These are phyloP conservation scores for Hyles vespertilio DNA, from an alignment of 1,140 invertebrate species.

Conservation along the genomic window DNA sequence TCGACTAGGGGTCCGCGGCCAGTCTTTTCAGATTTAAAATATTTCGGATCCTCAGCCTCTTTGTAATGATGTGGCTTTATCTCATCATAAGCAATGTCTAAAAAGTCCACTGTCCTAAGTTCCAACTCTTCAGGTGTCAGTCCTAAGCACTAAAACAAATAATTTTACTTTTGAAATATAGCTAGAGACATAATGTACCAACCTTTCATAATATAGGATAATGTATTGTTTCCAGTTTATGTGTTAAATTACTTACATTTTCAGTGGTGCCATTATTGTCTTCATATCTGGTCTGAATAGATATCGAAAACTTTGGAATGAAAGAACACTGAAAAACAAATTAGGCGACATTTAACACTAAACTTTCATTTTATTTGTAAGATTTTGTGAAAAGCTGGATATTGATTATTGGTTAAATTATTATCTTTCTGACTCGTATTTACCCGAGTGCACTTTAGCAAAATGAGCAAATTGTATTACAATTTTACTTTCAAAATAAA, in stretches of 20 bases:
- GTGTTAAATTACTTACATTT: constrained; percentile 82
- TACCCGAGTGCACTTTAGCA: too few relatives aligned
- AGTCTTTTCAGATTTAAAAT: constrained; percentile 90
- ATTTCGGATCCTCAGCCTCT: constrained; percentile 89
- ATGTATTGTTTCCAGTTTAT: not conserved
- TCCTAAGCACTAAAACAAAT: constrained; percentile 81
- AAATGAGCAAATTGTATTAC: too few relatives aligned
- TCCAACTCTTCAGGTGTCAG: constrained; percentile 85
- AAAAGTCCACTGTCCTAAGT: constrained; percentile 84
- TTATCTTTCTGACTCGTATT: too few relatives aligned
- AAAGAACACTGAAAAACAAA: constrained; percentile 89
- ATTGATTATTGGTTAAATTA: too few relatives aligned
- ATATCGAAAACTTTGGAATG: constrained; percentile 90
- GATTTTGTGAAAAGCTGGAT: too few relatives aligned
- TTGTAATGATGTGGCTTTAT: constrained; percentile 91
- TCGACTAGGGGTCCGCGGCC: constrained; percentile 87
- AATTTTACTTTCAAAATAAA: too few relatives aligned
- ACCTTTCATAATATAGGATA: too few relatives aligned
- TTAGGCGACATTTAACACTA: not conserved
- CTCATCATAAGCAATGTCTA: constrained; percentile 94
- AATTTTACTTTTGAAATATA: constrained; percentile 5
- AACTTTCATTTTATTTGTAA: not conserved
- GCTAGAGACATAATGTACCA: too few relatives aligned
- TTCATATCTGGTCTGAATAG: constrained; percentile 93
- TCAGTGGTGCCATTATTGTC: constrained; percentile 92